These are phyloP conservation scores for Troides aeacus DNA, from an alignment of 2,888 invertebrate species.

Conservation along the genomic window DNA sequence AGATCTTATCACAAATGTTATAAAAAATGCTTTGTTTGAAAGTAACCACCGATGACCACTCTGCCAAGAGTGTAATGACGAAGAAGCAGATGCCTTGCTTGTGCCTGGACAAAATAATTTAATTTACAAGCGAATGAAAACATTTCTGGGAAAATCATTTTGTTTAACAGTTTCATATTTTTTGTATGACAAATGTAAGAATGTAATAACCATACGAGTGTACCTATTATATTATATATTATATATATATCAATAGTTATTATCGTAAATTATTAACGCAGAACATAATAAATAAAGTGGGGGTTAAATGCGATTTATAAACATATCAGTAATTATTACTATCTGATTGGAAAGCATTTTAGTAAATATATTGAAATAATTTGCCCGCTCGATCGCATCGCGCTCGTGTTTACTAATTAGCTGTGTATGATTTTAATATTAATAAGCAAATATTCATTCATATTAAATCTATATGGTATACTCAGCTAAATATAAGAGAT, in stretches of 20 bases:
- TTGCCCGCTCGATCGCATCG: not conserved
- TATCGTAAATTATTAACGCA: not conserved
- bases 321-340: not conserved
- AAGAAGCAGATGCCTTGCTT: no score
- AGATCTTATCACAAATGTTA: no score
- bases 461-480: not conserved
- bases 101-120: no score
- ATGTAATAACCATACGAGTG: no score
- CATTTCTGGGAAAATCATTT: no score
- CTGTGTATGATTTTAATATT: slow-evolving; percentile 2
- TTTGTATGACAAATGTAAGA: no score
- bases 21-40: no score
- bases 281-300: not conserved
- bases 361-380: slow-evolving; percentile 4
- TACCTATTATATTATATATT: no score
- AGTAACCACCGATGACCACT: no score
- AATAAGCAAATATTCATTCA: not conserved
- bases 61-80: no score
- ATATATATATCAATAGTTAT: not conserved
- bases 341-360: not conserved
- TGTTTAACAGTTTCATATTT: no score
- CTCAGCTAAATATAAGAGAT: not conserved
- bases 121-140: no score
- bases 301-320: not conserved
- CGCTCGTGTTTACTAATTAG: not conserved